Conservation (phyloP, 1,140 invertebrate species). For the Bombus ignitus region DNA sequence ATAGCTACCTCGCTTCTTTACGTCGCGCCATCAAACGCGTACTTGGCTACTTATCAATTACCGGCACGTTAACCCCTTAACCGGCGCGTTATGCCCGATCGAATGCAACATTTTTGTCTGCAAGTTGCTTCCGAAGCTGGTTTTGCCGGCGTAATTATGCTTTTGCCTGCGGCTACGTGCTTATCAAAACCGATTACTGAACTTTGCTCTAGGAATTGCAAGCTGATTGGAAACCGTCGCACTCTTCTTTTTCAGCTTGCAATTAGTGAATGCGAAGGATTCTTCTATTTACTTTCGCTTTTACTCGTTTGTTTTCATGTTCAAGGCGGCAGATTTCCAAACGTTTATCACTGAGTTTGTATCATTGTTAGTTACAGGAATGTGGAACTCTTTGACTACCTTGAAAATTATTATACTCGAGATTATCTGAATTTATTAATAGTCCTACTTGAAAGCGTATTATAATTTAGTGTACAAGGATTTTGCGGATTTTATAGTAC, state of each 20-base stretch:
- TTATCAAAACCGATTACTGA: neutral
- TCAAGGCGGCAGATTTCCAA: neutral
- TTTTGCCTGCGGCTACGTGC: neutral
- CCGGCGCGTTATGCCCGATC: neutral
- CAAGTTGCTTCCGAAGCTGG: slow-evolving; percentile 1
- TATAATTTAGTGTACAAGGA: too few species aligned
- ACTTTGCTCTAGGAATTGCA: neutral
- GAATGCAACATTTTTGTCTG: neutral
- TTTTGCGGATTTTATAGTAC: neutral
- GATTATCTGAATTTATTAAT: too few species aligned
- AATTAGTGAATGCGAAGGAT: neutral
- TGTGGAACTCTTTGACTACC: too few species aligned
- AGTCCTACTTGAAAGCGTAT: too few species aligned
- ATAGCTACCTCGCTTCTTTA: neutral
- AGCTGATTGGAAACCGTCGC: neutral
- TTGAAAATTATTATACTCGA: neutral
- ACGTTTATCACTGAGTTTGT: too few species aligned
- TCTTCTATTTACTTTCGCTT: neutral
- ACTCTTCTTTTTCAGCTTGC: neutral
- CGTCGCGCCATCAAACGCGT: neutral
- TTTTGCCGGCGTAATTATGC: neutral
- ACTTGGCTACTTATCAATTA: slow-evolving; percentile 20
- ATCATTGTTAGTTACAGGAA: too few species aligned
- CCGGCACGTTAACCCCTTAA: neutral
- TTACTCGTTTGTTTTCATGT: accelerated